Conservation (phyloP, 2,113 vertebrate species). For the Megalops atlanticus region DNA sequence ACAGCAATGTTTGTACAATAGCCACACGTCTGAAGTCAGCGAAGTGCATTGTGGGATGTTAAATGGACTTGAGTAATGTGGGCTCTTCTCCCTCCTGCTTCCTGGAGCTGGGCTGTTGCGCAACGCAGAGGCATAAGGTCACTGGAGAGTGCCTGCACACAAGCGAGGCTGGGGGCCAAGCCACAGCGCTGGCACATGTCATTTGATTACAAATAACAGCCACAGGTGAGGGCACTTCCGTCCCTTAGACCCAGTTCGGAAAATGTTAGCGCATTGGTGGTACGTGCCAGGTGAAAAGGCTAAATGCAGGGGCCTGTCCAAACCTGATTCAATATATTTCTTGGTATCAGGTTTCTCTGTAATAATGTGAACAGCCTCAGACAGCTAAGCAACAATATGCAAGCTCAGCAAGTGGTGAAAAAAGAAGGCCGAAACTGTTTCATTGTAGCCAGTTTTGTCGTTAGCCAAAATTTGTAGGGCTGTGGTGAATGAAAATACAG, state of each 20-base stretch:
- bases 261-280: no score
- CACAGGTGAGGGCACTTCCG: not conserved
- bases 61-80: constrained; percentile 55
- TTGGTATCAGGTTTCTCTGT: no score
- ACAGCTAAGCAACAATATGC: no score
- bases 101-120: constrained; percentile 43
- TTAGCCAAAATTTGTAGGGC: not conserved
- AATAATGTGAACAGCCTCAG: no score
- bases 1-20: constrained; percentile 10
- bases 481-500: not conserved
- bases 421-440: not conserved
- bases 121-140: constrained; percentile 45
- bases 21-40: constrained; percentile 47
- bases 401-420: no score
- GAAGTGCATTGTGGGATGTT: constrained; percentile 60
- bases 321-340: no score
- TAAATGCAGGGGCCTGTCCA: no score
- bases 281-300: no score
- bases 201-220: constrained; percentile 1
- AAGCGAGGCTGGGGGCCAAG: not conserved
- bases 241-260: no score
- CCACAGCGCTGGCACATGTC: not conserved
- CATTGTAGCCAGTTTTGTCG: no score
- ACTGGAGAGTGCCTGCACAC: not conserved
- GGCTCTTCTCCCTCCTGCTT: constrained; percentile 54